These are phyloP conservation scores for Acrocyrtus sp. DNA, from an alignment of 2,888 invertebrate genomes.

Conservation along the genomic window DNA sequence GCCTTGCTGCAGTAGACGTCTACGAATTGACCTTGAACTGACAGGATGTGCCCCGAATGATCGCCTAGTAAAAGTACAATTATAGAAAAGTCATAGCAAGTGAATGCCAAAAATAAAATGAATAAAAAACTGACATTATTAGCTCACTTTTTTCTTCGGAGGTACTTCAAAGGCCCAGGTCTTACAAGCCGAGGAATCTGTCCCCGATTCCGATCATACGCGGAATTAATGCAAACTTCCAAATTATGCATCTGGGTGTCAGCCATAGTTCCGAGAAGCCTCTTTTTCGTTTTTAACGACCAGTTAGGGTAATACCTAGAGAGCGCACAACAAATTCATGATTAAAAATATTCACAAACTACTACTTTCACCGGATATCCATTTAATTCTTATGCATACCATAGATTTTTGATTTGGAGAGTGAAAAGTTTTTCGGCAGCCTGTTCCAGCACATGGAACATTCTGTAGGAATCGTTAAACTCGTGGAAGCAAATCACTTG, in stretches of 20 bases:
- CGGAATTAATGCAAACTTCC: slow-evolving; percentile 55
- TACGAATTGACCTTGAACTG: slow-evolving; percentile 14
- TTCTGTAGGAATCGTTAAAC: slow-evolving; percentile 59
- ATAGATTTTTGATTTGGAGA: slow-evolving; percentile 57
- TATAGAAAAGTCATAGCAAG: neutral
- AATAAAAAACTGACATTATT: neutral
- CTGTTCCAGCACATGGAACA: slow-evolving; percentile 60
- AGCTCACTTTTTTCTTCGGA: slow-evolving; percentile 51
- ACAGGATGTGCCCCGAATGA: neutral
- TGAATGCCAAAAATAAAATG: neutral
- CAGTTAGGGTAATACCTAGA: slow-evolving; percentile 54
- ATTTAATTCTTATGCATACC: slow-evolving; percentile 31
- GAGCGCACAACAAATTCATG: neutral
- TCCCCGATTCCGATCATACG: slow-evolving; percentile 48
- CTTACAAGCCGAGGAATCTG: slow-evolving; percentile 50
- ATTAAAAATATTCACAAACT: neutral
- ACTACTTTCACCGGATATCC: neutral
- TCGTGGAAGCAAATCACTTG: slow-evolving; percentile 57
- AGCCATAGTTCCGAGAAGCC: slow-evolving; percentile 52
- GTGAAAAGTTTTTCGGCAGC: slow-evolving; percentile 58
- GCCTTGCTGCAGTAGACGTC: slow-evolving; percentile 39
- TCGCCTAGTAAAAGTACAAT: slow-evolving; percentile 3
- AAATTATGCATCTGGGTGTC: slow-evolving; percentile 56
- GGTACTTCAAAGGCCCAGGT: slow-evolving; percentile 45
- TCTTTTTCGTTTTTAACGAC: slow-evolving; percentile 51